Conservation (phyloP, 2,113 vertebrate species). For the Scortum barcoo region DNA sequence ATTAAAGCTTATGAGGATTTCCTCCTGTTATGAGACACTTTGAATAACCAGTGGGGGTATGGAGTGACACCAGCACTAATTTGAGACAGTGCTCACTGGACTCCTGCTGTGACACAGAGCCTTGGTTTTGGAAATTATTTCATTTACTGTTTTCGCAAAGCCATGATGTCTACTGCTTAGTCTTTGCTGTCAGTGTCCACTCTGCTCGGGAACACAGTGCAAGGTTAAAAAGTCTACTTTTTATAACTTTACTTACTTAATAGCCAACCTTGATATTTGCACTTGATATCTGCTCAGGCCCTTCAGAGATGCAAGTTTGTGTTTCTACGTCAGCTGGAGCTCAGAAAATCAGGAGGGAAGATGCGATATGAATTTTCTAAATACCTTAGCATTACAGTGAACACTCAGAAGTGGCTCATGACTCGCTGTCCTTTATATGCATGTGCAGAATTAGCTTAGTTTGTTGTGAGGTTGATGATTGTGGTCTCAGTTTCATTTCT, state of each 20-base stretch:
- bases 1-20: background rate
- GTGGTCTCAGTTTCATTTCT: constrained; percentile 14
- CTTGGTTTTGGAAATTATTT: background rate
- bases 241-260: no score
- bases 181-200: background rate
- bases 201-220: background rate
- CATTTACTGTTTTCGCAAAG: background rate
- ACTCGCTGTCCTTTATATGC: constrained; percentile 2
- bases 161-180: background rate
- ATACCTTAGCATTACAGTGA: background rate
- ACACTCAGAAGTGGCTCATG: constrained; percentile 8
- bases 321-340: background rate
- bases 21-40: no score
- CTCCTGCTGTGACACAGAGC: no score
- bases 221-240: constrained; percentile 1
- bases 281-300: constrained; percentile 1
- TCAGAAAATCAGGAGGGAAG: background rate
- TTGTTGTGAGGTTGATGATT: constrained; percentile 24
- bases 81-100: no score
- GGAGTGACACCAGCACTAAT: background rate
- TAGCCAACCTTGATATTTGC: constrained; percentile 32
- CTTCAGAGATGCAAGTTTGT: constrained; percentile 8
- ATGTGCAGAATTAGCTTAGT: constrained; percentile 4
- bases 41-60: background rate
- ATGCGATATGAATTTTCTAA: background rate